These are phyloP conservation scores for Trichonephila inaurata DNA, from an alignment of 1,140 invertebrate species.

Conservation along the genomic window DNA sequence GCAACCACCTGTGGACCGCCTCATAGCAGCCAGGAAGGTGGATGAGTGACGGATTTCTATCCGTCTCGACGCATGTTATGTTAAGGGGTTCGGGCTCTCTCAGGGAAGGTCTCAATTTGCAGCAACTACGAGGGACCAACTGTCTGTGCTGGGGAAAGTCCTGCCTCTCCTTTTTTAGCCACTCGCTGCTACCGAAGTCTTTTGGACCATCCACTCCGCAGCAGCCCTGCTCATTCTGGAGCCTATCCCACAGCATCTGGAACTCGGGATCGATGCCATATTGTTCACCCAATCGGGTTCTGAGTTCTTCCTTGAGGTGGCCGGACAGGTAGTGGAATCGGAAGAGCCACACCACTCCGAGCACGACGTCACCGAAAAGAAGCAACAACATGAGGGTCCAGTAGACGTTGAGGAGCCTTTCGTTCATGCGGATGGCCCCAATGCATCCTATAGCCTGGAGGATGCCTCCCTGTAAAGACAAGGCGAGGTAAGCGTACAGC, in stretches of 20 bases:
- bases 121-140: constrained; percentile 78
- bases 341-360: constrained; percentile 93
- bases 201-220: constrained; percentile 88
- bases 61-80: constrained; percentile 57
- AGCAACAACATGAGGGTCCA: constrained; percentile 90
- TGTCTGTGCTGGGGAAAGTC: constrained; percentile 49
- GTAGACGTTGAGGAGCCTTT: constrained; percentile 90
- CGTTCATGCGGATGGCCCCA: constrained; percentile 89
- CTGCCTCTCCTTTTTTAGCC: constrained; percentile 65
- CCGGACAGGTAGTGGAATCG: constrained; percentile 88
- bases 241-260: constrained; percentile 89
- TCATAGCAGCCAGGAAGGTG: constrained; percentile 85
- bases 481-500: constrained; percentile 90
- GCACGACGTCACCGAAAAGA: constrained; percentile 90
- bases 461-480: constrained; percentile 85
- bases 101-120: constrained; percentile 36
- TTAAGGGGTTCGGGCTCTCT: constrained; percentile 59
- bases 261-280: constrained; percentile 87
- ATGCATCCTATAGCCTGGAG: constrained; percentile 89
- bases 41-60: constrained; percentile 47
- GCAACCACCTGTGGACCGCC: constrained; percentile 86
- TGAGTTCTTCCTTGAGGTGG: constrained; percentile 86
- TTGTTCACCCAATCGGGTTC: constrained; percentile 83
- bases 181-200: constrained; percentile 83
- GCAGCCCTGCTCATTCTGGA: constrained; percentile 88